Evolutionary conservation across 2,888 invertebrate species (phyloP), one percentile per base, ranked within the genome.

Genomic region (Emesis furor): DNA sequence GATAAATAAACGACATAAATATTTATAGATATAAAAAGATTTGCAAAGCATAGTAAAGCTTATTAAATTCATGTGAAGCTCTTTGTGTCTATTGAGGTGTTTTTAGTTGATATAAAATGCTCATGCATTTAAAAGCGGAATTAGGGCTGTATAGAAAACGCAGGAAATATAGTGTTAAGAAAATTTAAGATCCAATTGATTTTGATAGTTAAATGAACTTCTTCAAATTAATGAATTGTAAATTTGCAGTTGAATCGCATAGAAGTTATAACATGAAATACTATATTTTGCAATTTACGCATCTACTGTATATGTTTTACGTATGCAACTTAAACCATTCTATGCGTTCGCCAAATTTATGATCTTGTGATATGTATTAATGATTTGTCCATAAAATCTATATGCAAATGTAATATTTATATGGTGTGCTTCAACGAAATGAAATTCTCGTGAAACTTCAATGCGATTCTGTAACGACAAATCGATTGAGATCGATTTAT

Each of bases 121-220:
- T 84, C 96, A 95, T 96, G 96, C 96, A 94, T 89, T 90, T 82
- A 14, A 89, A 95, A 94, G 94, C 95, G 93, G 92, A 93, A 90
- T 91, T 86, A 91, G 93, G 93, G 92, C 91, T 91, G 92, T 93
- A 83, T 87, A 89, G 92, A 92, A 93, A 93, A 94, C 93, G 95
- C 95, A 96, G 95, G 95, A 95, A 94, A 94, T 94, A 93, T 93
- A 94, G 5, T 46, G n/a, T 46, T 92, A 93, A 93, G 93, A 91
- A 89, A 91, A 89, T 92, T 92, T 89, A 87, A 89, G 90, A 92
- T 91, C 93, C 94, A 93, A 94, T 93, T 76, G 55, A 55, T 14
- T 68, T 37, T 69, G 12, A 32, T 14, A 46, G 46, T 5, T 46
- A 42, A 42, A 42, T 42, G 12, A 42, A 42, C 42, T 12, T 46